Conservation (phyloP, 2,797 vertebrate species). For the Sardinella longiceps region DNA sequence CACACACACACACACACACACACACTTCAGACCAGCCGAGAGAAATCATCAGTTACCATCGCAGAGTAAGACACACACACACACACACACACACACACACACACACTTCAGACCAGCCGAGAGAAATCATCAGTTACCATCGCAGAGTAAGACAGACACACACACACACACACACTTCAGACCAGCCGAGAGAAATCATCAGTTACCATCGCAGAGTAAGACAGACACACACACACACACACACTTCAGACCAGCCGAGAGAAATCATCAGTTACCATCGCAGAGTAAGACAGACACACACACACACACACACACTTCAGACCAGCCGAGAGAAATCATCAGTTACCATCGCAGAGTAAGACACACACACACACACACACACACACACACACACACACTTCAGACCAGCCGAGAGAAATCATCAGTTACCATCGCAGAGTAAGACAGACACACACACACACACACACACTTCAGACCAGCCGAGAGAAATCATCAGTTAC, state of each 20-base stretch:
- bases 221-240: background rate
- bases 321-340: too few species aligned
- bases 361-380: too few species aligned
- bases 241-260: slow-evolving; percentile 87
- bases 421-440: too few species aligned
- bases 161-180: background rate
- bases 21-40: too few species aligned
- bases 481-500: background rate
- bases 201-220: too few species aligned
- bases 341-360: too few species aligned
- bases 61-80: background rate
- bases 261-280: slow-evolving; percentile 90
- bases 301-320: too few species aligned
- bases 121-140: background rate
- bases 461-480: too few species aligned
- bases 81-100: background rate
- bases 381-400: too few species aligned
- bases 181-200: background rate
- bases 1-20: slow-evolving; percentile 13
- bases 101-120: background rate
- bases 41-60: background rate
- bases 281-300: slow-evolving; percentile 81
- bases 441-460: too few species aligned
- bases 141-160: background rate
- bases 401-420: too few species aligned